Conservation (phyloP, 2,888 invertebrate genomes). For the Philereme vetulata region DNA sequence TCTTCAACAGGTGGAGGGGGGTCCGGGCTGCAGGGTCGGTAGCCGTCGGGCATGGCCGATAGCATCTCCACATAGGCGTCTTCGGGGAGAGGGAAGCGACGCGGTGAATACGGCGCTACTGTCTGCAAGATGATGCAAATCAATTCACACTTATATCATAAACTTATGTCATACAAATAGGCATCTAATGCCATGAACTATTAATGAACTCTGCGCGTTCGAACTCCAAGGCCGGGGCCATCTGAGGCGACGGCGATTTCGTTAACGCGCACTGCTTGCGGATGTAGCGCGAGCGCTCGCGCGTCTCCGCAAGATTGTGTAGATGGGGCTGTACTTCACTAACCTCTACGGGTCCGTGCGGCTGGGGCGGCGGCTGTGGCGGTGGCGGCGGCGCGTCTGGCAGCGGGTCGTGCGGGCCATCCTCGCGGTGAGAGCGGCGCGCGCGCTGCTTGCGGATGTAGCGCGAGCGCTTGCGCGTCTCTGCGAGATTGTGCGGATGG, state of each 20-base stretch:
- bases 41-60: slow-evolving; percentile 87
- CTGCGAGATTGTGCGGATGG: slow-evolving; percentile 90
- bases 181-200: too few relatives aligned
- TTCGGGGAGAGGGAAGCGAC: slow-evolving; percentile 89
- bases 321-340: not conserved
- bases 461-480: slow-evolving; percentile 91
- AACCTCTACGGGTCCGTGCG: slow-evolving; percentile 19
- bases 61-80: slow-evolving; percentile 88
- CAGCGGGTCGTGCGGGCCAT: slow-evolving; percentile 14
- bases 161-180: too few relatives aligned
- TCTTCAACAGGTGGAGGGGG: slow-evolving; percentile 53
- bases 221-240: too few relatives aligned
- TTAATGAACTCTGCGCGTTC: too few relatives aligned
- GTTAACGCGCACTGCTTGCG: slow-evolving; percentile 53
- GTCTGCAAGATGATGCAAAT: slow-evolving; percentile 62
- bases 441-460: slow-evolving; percentile 77
- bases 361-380: slow-evolving; percentile 76
- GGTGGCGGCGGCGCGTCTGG: slow-evolving; percentile 55
- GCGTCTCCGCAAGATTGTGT: slow-evolving; percentile 90
- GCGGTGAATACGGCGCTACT: slow-evolving; percentile 89
- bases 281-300: slow-evolving; percentile 91
- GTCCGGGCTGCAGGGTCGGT: slow-evolving; percentile 53
- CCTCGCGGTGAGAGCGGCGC: slow-evolving; percentile 44
- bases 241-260: slow-evolving; percentile 75
- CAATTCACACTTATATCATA: too few relatives aligned